phyloP scores from a whole-genome alignment of 2,797 vertebrate species.

The Takifugu rubripes region DNA sequence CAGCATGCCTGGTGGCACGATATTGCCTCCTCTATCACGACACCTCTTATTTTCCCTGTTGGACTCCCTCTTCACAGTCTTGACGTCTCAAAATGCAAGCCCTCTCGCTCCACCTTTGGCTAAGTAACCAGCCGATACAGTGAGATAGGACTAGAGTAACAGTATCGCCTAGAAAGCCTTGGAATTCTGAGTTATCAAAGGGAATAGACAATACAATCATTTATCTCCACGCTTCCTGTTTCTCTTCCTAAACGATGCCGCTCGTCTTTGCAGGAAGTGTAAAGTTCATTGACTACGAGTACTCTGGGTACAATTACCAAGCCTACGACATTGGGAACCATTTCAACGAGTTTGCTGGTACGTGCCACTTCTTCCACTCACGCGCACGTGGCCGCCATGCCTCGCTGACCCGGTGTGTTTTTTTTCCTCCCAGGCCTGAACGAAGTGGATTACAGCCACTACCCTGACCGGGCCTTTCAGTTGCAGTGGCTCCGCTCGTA shows the following conservation, averaged over 20 bases:
- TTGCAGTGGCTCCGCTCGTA: constrained; percentile 89
- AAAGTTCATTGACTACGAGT: constrained; percentile 99
- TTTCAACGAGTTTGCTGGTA: constrained; percentile 99
- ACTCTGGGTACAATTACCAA: constrained; percentile 98
- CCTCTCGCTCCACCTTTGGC: constrained; percentile 53
- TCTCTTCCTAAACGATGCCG: constrained; percentile 59
- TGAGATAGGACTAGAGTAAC: constrained; percentile 35
- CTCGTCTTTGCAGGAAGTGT: constrained; percentile 84
- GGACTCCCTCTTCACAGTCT: constrained; percentile 13
- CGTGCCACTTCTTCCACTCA: not conserved
- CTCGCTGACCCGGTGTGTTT: too few relatives aligned
- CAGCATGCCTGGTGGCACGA: too few relatives aligned
- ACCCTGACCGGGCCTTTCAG: constrained; percentile 85
- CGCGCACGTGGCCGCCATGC: too few relatives aligned
- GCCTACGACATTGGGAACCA: constrained; percentile 99
- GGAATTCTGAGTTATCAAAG: constrained; percentile 62
- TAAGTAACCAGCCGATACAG: constrained; percentile 37
- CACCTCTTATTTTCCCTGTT: constrained; percentile 1
- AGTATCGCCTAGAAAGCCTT: constrained; percentile 51
- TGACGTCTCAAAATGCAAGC: constrained; percentile 76
- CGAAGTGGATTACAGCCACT: constrained; percentile 93
- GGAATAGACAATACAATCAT: constrained; percentile 68
- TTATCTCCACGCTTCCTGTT: constrained; percentile 5
- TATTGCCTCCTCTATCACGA: not conserved
- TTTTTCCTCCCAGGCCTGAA: constrained; percentile 82